Conservation (phyloP, 2,797 vertebrate genomes). For the Manis javanica region DNA sequence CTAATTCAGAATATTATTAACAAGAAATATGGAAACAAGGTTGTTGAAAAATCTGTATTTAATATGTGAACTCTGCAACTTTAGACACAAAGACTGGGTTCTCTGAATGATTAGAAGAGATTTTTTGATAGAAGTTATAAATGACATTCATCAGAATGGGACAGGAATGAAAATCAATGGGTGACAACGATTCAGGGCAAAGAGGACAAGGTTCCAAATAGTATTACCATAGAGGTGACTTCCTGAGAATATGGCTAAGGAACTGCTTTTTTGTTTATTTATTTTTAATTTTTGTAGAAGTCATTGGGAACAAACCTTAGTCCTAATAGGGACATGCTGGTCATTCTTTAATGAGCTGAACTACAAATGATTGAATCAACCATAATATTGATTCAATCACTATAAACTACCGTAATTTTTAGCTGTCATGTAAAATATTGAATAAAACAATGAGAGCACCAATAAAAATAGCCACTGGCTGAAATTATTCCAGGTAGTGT, state of each 20-base stretch:
- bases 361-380: neutral
- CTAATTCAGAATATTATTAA: conserved; percentile 2
- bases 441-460: neutral
- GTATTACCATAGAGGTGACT: neutral
- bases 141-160: neutral
- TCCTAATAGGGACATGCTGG: neutral
- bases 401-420: neutral
- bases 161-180: neutral
- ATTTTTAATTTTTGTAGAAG: neutral
- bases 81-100: neutral
- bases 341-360: neutral
- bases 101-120: neutral
- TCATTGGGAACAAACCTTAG: neutral
- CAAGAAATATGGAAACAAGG: neutral
- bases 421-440: neutral
- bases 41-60: neutral
- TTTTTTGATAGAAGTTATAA: neutral
- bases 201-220: neutral
- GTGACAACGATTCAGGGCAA: neutral
- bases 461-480: neutral
- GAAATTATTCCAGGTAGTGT: neutral
- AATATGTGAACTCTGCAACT: neutral
- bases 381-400: neutral
- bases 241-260: neutral
- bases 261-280: neutral